phyloP scores from a whole-genome alignment of 2,797 vertebrate species.

The Distichodus sexfasciatus region DNA sequence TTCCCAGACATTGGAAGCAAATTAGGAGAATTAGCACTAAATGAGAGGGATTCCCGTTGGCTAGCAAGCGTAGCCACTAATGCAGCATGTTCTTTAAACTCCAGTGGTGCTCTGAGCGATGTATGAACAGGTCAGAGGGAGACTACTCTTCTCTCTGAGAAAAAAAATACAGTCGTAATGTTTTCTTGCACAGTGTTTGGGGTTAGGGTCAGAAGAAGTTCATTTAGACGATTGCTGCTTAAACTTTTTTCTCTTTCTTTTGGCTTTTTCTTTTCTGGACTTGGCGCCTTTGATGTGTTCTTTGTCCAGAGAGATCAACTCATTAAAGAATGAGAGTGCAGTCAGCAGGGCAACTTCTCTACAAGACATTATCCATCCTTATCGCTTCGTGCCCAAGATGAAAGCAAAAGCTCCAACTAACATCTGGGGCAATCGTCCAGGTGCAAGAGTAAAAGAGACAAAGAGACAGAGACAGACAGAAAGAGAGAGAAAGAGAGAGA shows the following conservation, averaged over 20 bases:
- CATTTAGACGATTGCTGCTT: slow-evolving; percentile 7
- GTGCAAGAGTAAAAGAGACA: no score
- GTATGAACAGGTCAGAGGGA: no score
- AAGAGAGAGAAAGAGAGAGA: no score
- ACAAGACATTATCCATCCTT: not conserved
- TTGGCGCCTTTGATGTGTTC: not conserved
- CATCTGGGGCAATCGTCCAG: no score
- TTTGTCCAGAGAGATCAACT: slow-evolving; percentile 25
- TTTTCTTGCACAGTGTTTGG: not conserved
- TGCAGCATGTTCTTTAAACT: no score
- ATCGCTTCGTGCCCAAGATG: not conserved
- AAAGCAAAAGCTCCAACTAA: slow-evolving; percentile 1
- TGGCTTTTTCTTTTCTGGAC: not conserved
- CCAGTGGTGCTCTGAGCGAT: no score
- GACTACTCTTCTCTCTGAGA: no score
- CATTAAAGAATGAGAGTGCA: not conserved
- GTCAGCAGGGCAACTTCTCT: slow-evolving; percentile 8
- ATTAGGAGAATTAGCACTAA: no score
- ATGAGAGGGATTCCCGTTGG: no score
- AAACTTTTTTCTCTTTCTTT: not conserved
- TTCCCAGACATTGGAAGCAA: no score
- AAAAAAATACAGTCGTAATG: not conserved
- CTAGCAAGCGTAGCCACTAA: no score
- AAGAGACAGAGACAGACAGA: no score
- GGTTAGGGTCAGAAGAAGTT: slow-evolving; percentile 24